Evolutionary conservation across 2,888 invertebrate genomes (phyloP).

Genomic region (Erannis defoliaria): DNA sequence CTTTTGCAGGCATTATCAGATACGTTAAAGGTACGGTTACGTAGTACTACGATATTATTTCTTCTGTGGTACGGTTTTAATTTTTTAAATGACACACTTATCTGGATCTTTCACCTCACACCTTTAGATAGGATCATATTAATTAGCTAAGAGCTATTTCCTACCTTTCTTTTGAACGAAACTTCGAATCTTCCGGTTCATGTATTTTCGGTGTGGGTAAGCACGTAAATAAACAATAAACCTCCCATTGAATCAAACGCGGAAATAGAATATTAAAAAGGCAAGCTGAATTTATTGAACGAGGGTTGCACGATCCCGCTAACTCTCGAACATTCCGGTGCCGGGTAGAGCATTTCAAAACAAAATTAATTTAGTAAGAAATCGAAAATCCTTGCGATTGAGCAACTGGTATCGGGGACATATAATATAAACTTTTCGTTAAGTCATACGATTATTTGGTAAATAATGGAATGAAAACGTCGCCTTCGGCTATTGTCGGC

Average conservation of each 20-base stretch:
- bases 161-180: neutral
- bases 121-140: neutral
- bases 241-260: conserved; percentile 32
- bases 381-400: conserved; percentile 17
- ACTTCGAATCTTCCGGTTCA: conserved; percentile 4
- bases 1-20: too few species aligned
- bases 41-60: too few species aligned
- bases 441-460: conserved; percentile 19
- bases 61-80: too few species aligned
- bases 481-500: conserved; percentile 29
- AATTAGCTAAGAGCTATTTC: neutral
- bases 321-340: conserved; percentile 3
- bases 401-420: conserved; percentile 1
- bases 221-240: conserved; percentile 41
- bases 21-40: too few species aligned
- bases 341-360: conserved; percentile 13
- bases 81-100: neutral
- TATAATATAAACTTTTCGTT: conserved; percentile 1
- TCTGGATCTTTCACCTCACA: neutral
- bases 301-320: conserved; percentile 27
- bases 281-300: conserved; percentile 46
- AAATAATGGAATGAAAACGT: conserved; percentile 29
- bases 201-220: conserved; percentile 3
- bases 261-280: conserved; percentile 45
- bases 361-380: conserved; percentile 10